These are phyloP conservation scores for Peromyscus californicus DNA, from an alignment of 2,113 vertebrate genomes.

Conservation along the genomic window DNA sequence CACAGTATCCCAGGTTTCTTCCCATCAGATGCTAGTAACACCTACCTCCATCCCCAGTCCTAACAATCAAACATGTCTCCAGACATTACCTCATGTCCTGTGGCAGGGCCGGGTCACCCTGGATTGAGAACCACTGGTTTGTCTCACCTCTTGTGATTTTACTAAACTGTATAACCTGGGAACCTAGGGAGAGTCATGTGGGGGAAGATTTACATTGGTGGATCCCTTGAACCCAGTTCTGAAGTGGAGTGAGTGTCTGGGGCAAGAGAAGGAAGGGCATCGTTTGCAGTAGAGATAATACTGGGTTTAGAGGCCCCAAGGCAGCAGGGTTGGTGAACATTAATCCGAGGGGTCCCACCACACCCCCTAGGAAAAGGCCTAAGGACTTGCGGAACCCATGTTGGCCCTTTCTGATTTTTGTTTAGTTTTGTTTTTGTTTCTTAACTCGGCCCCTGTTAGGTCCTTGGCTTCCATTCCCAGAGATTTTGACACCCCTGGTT, in stretches of 20 bases:
- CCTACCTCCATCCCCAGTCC: too few species aligned
- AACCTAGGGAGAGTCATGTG: not conserved
- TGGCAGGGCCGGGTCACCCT: not conserved
- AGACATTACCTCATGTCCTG: not conserved
- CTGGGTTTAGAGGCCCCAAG: not conserved
- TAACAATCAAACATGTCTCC: not conserved
- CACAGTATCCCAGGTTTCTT: not conserved
- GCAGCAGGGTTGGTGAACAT: not conserved
- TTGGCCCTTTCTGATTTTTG: not conserved
- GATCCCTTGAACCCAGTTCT: slow-evolving; percentile 15
- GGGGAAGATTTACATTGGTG: not conserved
- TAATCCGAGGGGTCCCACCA: not conserved
- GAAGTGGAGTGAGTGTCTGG: not conserved
- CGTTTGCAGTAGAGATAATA: not conserved
- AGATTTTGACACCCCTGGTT: not conserved
- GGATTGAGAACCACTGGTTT: not conserved
- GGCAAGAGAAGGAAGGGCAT: not conserved
- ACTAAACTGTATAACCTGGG: slow-evolving; percentile 3
- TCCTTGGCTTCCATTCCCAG: not conserved
- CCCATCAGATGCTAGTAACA: not conserved
- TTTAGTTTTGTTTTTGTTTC: not conserved
- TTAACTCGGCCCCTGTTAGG: not conserved
- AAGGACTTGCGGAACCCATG: not conserved
- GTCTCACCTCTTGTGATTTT: not conserved
- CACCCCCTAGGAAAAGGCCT: not conserved